A percentile compares a stretch with the other conserved stretches of the same genome.
Evolutionary conservation across 2,888 invertebrate species (phyloP).

Genomic region (Adelognathus sp.): DNA sequence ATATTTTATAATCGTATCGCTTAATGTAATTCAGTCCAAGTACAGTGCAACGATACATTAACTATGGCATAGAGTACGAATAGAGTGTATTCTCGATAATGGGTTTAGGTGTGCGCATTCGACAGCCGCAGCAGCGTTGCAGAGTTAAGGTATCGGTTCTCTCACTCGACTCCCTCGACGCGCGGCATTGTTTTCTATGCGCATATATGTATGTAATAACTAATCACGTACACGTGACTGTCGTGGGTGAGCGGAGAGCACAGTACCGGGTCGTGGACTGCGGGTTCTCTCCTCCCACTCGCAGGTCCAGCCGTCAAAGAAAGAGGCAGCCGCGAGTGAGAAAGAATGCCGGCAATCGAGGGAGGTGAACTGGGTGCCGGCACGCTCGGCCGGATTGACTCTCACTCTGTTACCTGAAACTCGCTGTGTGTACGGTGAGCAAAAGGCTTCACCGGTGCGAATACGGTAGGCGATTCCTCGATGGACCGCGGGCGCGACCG

Average conservation of each 20-base stretch:
- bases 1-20: constrained; percentile 41
- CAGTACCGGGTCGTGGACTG: constrained; percentile 44
- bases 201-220: constrained; percentile 45
- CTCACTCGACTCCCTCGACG: constrained; percentile 9
- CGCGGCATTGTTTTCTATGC: constrained; percentile 47
- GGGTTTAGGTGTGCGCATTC: constrained; percentile 47
- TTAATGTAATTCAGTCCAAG: constrained; percentile 41
- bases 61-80: neutral
- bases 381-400: constrained; percentile 10
- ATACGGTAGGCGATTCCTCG: constrained; percentile 35
- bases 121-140: constrained; percentile 23
- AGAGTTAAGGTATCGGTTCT: neutral
- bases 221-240: constrained; percentile 56
- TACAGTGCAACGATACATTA: constrained; percentile 37
- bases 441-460: constrained; percentile 3
- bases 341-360: constrained; percentile 30
- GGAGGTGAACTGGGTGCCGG: constrained; percentile 31
- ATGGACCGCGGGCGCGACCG: constrained; percentile 51
- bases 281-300: constrained; percentile 3
- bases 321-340: constrained; percentile 5
- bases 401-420: neutral
- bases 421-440: neutral
- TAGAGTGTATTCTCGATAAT: constrained; percentile 23
- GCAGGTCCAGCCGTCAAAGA: neutral
- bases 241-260: constrained; percentile 49